Base-by-base conservation (phyloP, 2,888 invertebrate species). In the Xylocampa areola region DNA sequence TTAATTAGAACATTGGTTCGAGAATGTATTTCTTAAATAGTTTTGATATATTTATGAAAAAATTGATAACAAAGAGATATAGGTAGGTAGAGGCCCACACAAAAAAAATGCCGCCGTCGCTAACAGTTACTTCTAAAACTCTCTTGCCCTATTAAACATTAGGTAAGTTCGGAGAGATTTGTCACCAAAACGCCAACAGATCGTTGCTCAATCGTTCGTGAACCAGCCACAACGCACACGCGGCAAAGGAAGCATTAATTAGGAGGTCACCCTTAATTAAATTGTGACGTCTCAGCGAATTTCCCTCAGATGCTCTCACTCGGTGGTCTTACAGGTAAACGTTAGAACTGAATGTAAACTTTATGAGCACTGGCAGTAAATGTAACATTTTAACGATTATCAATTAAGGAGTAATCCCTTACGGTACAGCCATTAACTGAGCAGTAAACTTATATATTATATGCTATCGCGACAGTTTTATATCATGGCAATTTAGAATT, bases 261-360 rank as follows among this genome's bases (percentile, higher is more conserved):
- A 89, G 82, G 68, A 81, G 77, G 69, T 67, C 58, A 66, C 66
- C 77, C 83, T 89, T 88, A 91, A 93, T 93, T 92, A 92, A 93
- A 93, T 89, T 92, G 89, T 92, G 88, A 89, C 92, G 91, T 89
- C 85, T 89, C 85, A 92, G 88, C 91, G 91, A 91, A 91, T 91
- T 87, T 87, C 81, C 79, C 73, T 74, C 59, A 60, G 73, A 62
- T 74, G 44, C 60, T 35, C 82, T 64, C 78, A 39, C 76, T 76
- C 65, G 92, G 92, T 91, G 92, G 91, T 91, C 92, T 67, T 66
- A 52, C 76, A 76, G 73, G 80, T 82, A 81, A 79, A 72, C 68
- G 68, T 80, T 81, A 79, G 75, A 78, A 73, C 73, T 76, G 67
- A 72, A 73, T 72, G 73, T 76, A 71, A 73, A 72, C 76, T 85